Base-by-base conservation (phyloP, 2,888 invertebrate genomes). In the Dolichomitus sp. region DNA sequence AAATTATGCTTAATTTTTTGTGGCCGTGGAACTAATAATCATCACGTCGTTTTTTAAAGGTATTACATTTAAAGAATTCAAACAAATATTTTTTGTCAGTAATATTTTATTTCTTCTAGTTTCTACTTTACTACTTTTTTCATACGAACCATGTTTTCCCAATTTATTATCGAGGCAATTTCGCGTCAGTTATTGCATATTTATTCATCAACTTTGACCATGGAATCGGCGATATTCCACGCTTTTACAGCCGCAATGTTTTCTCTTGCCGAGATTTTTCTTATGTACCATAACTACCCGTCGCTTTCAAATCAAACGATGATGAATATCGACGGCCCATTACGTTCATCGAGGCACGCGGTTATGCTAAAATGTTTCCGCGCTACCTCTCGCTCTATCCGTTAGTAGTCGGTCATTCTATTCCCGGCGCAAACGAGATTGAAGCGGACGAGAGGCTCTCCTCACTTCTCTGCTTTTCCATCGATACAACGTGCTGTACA, bases 241-340 rank as follows among this genome's bases (percentile, higher is more conserved):
- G 52, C 33, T 70, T 33, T 17, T 40, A 42, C 42, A 7, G 1
- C 23, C 42, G 23, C 5, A 42, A 63, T 42, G 42, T 63, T 63
- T 40, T 63, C 6, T 11, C 23, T 42, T 6, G 23, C 23, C 19
- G 23, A 1, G 42, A 23, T 30, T 37, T 48, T 54, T 19, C 42
- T 77, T 23, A 12, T 37, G 11, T 42, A 5, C 17, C n/a, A 52
- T 54, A 27, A 59, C 19, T 42, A 30, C 68, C n/a, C n/a, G 33
- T 68, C 65, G 61, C 54, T 68, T 63, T 61, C 17, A 17, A 59
- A 77, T 77, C 17, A 30, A 63, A 17, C 73, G 30, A 74, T 74
- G 45, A 77, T 74, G 73, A 81, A 78, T 78, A 74, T 78, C 68
- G 73, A 81, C 63, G 77, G 73, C 33, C 81, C 81, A 73, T 77